Evolutionary conservation across 64 coral and sea anemone genomes (phyloP), one percentile per base, ranked within the genome.

Genomic region (Dendronephthya gigantea): DNA sequence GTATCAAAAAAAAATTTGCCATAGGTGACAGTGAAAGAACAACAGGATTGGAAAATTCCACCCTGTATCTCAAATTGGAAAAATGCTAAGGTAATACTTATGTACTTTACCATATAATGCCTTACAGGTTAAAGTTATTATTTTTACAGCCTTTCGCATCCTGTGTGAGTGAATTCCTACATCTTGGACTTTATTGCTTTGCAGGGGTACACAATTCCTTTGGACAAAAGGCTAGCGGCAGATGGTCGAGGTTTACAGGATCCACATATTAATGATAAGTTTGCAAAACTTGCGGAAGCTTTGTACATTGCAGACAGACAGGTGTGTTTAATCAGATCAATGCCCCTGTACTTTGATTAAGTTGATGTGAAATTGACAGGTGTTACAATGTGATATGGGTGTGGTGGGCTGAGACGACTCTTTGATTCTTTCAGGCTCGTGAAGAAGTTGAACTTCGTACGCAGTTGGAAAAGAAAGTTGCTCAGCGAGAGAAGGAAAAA

Each of bases 51-150:
- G 95, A 98, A 98, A 84, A 92, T 98, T 56, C 95, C 95, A 38
- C 95, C 95, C 4, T 98, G 95, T 37, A 98, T 98, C 51, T 98
- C 95, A 45, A 98, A 98, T 87, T 98, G 95, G 95, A 98, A 98
- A 74, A 98, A 98, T 81, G 95, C 95, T 13, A 98, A 93, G 92
- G 92, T 90, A 85, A 79, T 66, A n/a, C 22, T n/a, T n/a, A n/a
- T n/a, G n/a, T n/a, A n/a, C n/a, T n/a, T n/a, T n/a, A n/a, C n/a
- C n/a, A n/a, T n/a, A n/a, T n/a, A n/a, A n/a, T n/a, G n/a, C n/a
- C 19, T 66, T 17, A 66, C 58, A 66, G 19, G 58, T 66, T 66
- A 66, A n/a, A n/a, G n/a, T n/a, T n/a, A n/a, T n/a, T n/a, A 16
- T 52, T 52, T 1, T 52, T 52, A 1, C 9, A 52, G 23, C 50